These are phyloP conservation scores for Emmelina monodactyla DNA, from an alignment of 2,888 invertebrate genomes.

Conservation along the genomic window DNA sequence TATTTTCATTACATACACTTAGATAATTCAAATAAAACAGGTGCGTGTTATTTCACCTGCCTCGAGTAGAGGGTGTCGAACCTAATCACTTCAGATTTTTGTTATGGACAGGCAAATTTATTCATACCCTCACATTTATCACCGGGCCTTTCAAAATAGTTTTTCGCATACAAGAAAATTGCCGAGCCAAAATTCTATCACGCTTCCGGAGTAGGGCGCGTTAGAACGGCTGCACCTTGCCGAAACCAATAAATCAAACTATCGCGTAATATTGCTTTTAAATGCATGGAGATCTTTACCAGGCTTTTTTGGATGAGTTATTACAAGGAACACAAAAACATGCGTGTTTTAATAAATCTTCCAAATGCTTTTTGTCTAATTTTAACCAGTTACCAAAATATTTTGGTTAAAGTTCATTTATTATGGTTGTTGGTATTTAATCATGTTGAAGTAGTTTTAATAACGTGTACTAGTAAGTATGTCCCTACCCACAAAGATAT, in stretches of 20 bases:
- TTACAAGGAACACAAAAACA: too few species aligned
- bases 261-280: conserved; percentile 56
- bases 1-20: conserved; percentile 1
- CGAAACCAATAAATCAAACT: conserved; percentile 60
- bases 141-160: conserved; percentile 45
- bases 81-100: conserved; percentile 54
- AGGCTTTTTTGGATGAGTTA: conserved; percentile 41
- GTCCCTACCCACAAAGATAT: too few species aligned
- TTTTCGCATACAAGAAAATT: conserved; percentile 55
- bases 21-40: conserved; percentile 4
- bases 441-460: too few species aligned
- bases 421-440: too few species aligned
- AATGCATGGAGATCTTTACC: conserved; percentile 48
- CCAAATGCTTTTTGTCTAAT: too few species aligned
- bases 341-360: too few species aligned
- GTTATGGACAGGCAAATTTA: conserved; percentile 45
- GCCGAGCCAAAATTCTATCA: conserved; percentile 52
- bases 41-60: conserved; percentile 29
- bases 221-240: conserved; percentile 57
- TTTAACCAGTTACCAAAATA: too few species aligned
- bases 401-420: too few species aligned
- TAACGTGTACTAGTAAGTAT: too few species aligned
- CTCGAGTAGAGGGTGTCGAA: conserved; percentile 33
- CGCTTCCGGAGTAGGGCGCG: conserved; percentile 34
- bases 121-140: conserved; percentile 61